Conservation (phyloP, 2,797 vertebrate genomes). For the Enteromius trimaculatus region DNA sequence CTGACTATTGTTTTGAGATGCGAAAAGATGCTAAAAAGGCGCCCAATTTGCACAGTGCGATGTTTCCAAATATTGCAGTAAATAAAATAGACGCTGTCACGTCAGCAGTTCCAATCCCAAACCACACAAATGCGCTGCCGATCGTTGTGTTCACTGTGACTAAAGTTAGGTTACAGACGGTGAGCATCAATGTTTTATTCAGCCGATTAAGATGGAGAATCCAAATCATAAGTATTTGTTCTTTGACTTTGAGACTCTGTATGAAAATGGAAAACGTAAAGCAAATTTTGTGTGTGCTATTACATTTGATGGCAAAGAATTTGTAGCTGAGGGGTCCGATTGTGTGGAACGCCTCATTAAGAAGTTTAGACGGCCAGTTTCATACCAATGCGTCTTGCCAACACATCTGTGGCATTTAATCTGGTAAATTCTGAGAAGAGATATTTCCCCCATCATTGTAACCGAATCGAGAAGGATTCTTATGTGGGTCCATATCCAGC, state of each 20-base stretch:
- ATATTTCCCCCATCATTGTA: conserved; percentile 23
- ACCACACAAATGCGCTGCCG: not conserved
- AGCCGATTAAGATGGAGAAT: not conserved
- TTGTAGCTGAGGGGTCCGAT: not conserved
- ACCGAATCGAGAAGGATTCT: not conserved
- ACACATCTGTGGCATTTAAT: not conserved
- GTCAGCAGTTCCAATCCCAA: not conserved
- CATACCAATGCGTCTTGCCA: conserved; percentile 1
- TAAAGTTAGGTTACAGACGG: not conserved
- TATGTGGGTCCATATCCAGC: too few species aligned
- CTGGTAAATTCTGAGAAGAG: not conserved
- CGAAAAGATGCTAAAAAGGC: not conserved
- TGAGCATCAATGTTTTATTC: not conserved
- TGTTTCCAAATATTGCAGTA: not conserved
- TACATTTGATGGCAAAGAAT: not conserved
- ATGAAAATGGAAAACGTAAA: not conserved
- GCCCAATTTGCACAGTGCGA: not conserved
- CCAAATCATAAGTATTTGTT: not conserved
- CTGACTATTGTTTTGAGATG: not conserved
- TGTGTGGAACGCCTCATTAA: not conserved
- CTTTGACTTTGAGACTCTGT: not conserved
- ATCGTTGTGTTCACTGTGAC: not conserved
- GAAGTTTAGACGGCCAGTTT: conserved; percentile 2
- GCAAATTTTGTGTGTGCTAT: not conserved
- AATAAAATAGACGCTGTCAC: not conserved